phyloP scores from a whole-genome alignment of 2,888 invertebrate genomes.

The Lapara coniferarum region DNA sequence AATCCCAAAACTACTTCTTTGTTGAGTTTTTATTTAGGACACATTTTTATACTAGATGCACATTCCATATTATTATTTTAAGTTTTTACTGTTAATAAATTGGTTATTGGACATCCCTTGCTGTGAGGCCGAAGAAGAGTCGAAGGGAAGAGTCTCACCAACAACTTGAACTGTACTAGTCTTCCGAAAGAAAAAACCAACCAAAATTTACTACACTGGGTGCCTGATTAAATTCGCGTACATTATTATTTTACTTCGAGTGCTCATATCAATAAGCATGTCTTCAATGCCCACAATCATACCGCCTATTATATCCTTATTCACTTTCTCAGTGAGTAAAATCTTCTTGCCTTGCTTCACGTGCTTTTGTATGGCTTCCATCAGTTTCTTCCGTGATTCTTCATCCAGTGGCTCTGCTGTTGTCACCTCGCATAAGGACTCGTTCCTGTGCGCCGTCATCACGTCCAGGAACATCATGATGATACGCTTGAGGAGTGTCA shows the following conservation, averaged over 20 bases:
- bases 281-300: constrained; percentile 72
- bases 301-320: constrained; percentile 65
- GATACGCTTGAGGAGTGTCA: constrained; percentile 63
- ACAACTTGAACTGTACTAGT: too few species aligned
- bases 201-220: constrained; percentile 42
- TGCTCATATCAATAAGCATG: constrained; percentile 71
- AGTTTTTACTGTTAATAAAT: too few species aligned
- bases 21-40: too few species aligned
- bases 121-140: too few species aligned
- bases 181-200: too few species aligned
- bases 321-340: constrained; percentile 64
- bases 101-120: too few species aligned
- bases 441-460: constrained; percentile 72
- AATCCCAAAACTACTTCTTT: too few species aligned
- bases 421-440: constrained; percentile 70
- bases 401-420: constrained; percentile 67
- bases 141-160: too few species aligned
- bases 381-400: constrained; percentile 46
- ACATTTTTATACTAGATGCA: too few species aligned
- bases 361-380: constrained; percentile 59
- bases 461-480: constrained; percentile 60
- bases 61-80: too few species aligned
- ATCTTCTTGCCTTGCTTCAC: constrained; percentile 63
- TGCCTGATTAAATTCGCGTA: constrained; percentile 66
- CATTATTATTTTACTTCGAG: constrained; percentile 61